Percentiles rank a stretch among this genome's conserved stretches.
phyloP scores from a whole-genome alignment of 2,888 invertebrate genomes.

The Sinotaia quadrata region DNA sequence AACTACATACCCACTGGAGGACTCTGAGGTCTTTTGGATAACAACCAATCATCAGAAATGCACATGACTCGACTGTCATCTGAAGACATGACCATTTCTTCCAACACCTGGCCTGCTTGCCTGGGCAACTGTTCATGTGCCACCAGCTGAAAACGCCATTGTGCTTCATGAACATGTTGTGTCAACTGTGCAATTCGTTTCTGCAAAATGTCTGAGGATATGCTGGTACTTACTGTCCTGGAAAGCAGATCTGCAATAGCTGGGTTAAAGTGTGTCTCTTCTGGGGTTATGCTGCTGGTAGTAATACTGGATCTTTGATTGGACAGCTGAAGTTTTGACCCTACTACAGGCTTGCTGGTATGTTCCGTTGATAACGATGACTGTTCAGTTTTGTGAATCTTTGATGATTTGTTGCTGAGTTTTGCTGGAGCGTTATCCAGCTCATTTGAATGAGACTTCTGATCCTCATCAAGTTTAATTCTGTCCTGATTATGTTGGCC shows the following conservation, averaged over 20 bases:
- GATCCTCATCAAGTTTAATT: conserved; percentile 19
- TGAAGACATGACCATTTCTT: conserved; percentile 44
- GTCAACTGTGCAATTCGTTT: conserved; percentile 71
- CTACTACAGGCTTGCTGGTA: no score
- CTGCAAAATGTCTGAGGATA: conserved; percentile 49
- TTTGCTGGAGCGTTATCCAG: conserved; percentile 31
- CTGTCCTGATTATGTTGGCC: conserved; percentile 36
- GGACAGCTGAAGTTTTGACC: no score
- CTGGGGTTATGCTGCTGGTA: no score
- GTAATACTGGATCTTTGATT: no score
- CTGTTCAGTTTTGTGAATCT: background rate
- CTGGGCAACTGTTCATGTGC: conserved; percentile 59
- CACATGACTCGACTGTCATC: conserved; percentile 35
- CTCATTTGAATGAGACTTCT: conserved; percentile 10
- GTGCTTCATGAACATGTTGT: conserved; percentile 79
- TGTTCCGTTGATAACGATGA: no score
- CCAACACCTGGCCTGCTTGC: conserved; percentile 50
- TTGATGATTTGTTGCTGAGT: background rate
- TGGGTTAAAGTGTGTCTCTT: conserved; percentile 37
- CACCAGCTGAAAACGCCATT: conserved; percentile 82
- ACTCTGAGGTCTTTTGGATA: background rate
- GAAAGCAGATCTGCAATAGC: conserved; percentile 51
- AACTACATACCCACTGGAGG: background rate
- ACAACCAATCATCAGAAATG: conserved; percentile 21
- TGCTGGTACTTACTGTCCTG: conserved; percentile 51